These are phyloP conservation scores for Euphydryas editha DNA, from an alignment of 2,888 invertebrate species.

Conservation along the genomic window DNA sequence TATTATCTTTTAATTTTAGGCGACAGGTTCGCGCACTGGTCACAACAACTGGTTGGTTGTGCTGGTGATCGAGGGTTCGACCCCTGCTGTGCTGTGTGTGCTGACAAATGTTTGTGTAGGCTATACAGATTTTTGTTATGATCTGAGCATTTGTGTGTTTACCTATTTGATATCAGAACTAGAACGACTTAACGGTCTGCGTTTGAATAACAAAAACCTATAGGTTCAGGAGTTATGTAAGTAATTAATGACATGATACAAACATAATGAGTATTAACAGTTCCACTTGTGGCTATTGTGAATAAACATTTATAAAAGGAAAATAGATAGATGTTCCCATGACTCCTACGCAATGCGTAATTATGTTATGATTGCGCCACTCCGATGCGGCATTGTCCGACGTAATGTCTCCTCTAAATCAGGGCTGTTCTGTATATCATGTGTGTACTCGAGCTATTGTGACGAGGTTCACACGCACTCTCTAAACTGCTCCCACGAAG, in stretches of 20 bases:
- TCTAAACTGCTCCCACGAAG: constrained; percentile 76
- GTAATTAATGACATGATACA: constrained; percentile 34
- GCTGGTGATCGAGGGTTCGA: too few relatives aligned
- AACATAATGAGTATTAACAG: constrained; percentile 30
- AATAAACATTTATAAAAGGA: constrained; percentile 31
- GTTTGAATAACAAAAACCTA: neutral
- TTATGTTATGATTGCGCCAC: constrained; percentile 68
- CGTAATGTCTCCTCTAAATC: constrained; percentile 78
- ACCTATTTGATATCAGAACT: neutral
- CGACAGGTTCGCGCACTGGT: too few relatives aligned
- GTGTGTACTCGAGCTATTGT: constrained; percentile 71
- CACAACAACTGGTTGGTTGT: too few relatives aligned
- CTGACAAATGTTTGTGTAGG: too few relatives aligned
- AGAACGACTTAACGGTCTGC: neutral
- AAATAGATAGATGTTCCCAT: constrained; percentile 61
- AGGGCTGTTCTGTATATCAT: constrained; percentile 66
- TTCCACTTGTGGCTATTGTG: constrained; percentile 28
- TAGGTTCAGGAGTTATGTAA: constrained; percentile 13
- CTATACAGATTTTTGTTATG: too few relatives aligned
- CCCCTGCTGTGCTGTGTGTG: too few relatives aligned
- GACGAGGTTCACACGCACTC: constrained; percentile 75
- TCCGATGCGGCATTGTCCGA: constrained; percentile 71
- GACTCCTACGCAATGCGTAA: constrained; percentile 76
- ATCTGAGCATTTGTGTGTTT: too few relatives aligned
- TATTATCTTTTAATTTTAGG: too few relatives aligned